phyloP scores from a whole-genome alignment of 1,140 invertebrate species.

The Platyscapa corneri region DNA sequence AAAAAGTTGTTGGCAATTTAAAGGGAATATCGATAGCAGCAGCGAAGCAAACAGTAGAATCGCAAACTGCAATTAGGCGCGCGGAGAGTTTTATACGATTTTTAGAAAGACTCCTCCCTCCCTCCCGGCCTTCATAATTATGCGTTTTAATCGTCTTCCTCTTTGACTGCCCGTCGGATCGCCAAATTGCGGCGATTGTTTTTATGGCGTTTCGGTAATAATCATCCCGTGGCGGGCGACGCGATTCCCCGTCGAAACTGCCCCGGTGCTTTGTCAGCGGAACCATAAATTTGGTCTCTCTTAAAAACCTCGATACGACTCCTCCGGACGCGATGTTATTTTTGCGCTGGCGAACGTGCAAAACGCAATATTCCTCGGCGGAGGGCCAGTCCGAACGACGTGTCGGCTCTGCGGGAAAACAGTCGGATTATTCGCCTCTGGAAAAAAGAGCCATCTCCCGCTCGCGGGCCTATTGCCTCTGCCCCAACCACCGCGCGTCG shows the following conservation, averaged over 20 bases:
- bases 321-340: neutral
- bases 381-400: too few species aligned
- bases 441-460: neutral
- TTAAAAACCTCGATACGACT: neutral
- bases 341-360: neutral
- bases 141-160: slow-evolving; percentile 20
- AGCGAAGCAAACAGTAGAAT: slow-evolving; percentile 3
- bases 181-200: slow-evolving; percentile 11
- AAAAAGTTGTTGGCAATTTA: neutral
- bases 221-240: neutral
- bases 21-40: neutral
- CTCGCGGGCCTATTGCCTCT: too few species aligned
- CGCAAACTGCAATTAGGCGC: neutral
- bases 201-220: slow-evolving; percentile 29
- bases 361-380: too few species aligned
- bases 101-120: slow-evolving; percentile 12
- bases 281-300: slow-evolving; percentile 14
- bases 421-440: neutral
- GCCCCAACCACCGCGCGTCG: neutral
- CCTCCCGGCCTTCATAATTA: slow-evolving; percentile 15
- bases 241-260: neutral
- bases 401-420: neutral
- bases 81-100: slow-evolving; percentile 25
- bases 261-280: neutral
- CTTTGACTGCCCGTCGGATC: neutral